Base-by-base conservation (phyloP, 2,113 vertebrate genomes). In the Argyrosomus japonicus region DNA sequence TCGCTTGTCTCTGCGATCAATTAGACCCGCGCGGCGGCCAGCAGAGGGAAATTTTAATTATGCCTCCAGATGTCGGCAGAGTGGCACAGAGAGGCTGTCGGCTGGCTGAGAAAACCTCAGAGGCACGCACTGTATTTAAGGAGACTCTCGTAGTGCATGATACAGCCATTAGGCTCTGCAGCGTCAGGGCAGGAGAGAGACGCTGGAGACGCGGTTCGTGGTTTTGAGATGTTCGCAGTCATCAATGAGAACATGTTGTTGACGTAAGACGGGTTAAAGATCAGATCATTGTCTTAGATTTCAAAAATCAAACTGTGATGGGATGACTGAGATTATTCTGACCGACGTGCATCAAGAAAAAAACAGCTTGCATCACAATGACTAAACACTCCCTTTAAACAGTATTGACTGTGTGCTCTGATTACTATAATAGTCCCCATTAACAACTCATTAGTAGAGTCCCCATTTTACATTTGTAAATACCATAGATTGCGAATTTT, bases 31-130 rank as follows among this genome's bases (percentile, higher is more conserved):
- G 82, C 14, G 29, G 50, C 45, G 54, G 89, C 71, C 88, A 77
- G 81, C 40, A 50, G 57, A 40, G 72, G 80, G 78, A 79, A 76
- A 87, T 88, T 82, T 91, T 87, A 90, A 92, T 94, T 91, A 92
- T 70, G 76, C 81, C 85, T 77, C 82, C 82, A 87, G 83, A 88
- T 90, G 86, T 86, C 75, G 64, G 63, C 47, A 23, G 57, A 29
- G 75, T 74, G 77, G 87, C 87, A 63, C 73, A 32, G 83, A 63
- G 58, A 63, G 58, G 62, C 79, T 81, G 84, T 89, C 85, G 80
- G 84, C 80, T 74, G 83, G 80, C 63, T 62, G 68, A 68, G 75
- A 67, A 75, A 81, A 82, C 75, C 64, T 78, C 68, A 32, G 53
- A 75, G 83, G 74, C 77, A 77, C 60, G 3, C 36, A 23, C 23